Base-by-base conservation (phyloP, 2,113 vertebrate species). In the Leptobrachium leishanense region DNA sequence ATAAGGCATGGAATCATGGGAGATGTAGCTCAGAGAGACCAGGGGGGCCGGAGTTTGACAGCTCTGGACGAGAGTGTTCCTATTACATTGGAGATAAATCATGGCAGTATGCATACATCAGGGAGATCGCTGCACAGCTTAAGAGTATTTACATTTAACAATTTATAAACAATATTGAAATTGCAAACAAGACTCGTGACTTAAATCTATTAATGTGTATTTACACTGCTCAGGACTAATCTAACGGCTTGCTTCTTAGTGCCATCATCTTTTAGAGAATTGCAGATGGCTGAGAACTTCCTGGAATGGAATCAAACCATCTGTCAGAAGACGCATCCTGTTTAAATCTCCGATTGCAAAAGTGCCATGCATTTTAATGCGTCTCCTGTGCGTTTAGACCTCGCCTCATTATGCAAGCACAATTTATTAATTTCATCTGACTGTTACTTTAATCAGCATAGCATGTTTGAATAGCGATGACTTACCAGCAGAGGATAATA, bases 251-350 rank as follows among this genome's bases (percentile, higher is more conserved):
- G 15, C 55, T 42, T 62, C 76, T 42, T 77, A 66, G 46, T 76
- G 41, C 39, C 67, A 73, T 55, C 63, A 80, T 73, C 76, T 70
- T 63, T 70, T 20, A 73, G 4, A 74, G 43, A 67, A 59, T 67
- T 74, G 44, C 62, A 80, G 71, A 80, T 74, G 70, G 63, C 77
- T 68, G 31, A 80, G 12, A 74, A 79, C 63, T 67, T 80, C 71
- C 67, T 63, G 67, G 68, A 77, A 77, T 77, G 43, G 4, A 41
- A 77, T 63, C 67, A 71, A 69, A 20, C 67, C 68, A 77, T 77
- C 67, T 77, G 76, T 77, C 8, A 55, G 46, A 70, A 70, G 11
- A 70, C 15, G 67, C 68, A 20, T 77, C 20, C 12, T 62, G 76
- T 42, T 43, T 50, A 70, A 77, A 63, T 62, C 67, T 70, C 66